Conservation (phyloP, 2,113 vertebrate genomes). For the Corythoichthys haematopterus region DNA sequence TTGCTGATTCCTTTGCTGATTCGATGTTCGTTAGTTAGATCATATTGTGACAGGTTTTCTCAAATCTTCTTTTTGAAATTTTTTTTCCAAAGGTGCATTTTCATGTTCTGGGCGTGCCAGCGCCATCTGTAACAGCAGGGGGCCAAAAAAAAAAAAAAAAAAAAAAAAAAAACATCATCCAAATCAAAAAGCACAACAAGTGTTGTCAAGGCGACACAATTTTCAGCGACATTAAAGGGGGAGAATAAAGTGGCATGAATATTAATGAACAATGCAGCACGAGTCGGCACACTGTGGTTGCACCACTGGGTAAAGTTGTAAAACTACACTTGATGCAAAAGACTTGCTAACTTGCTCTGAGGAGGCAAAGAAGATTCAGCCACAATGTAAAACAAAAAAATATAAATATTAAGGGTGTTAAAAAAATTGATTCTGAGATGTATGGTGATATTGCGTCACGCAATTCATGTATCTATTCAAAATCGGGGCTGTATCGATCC, state of each 20-base stretch:
- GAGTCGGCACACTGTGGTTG: conserved; percentile 61
- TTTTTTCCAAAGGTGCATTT: conserved; percentile 43
- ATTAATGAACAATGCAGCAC: conserved; percentile 71
- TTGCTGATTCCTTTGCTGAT: conserved; percentile 38
- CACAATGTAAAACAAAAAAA: conserved; percentile 32
- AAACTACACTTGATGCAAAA: conserved; percentile 19
- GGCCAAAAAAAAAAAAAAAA: not conserved
- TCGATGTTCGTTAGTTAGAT: conserved; percentile 69
- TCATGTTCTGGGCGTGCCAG: conserved; percentile 47
- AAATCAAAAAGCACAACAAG: conserved; percentile 33
- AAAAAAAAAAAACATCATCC: conserved; percentile 2
- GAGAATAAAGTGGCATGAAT: conserved; percentile 70
- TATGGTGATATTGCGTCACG: too few species aligned
- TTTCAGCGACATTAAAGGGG: conserved; percentile 70
- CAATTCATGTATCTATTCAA: too few species aligned
- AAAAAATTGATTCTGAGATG: too few species aligned
- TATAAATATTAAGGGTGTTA: too few species aligned
- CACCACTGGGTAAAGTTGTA: conserved; percentile 56
- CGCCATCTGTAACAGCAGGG: conserved; percentile 38
- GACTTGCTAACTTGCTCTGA: conserved; percentile 47
- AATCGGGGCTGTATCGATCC: too few species aligned
- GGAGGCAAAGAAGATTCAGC: conserved; percentile 68
- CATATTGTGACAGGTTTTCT: conserved; percentile 72
- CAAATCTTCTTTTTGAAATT: conserved; percentile 31
- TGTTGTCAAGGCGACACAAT: conserved; percentile 65